Evolutionary conservation across 1,140 invertebrate species (phyloP), one percentile per base, ranked within the genome.

Genomic region (Nasonia giraulti): DNA sequence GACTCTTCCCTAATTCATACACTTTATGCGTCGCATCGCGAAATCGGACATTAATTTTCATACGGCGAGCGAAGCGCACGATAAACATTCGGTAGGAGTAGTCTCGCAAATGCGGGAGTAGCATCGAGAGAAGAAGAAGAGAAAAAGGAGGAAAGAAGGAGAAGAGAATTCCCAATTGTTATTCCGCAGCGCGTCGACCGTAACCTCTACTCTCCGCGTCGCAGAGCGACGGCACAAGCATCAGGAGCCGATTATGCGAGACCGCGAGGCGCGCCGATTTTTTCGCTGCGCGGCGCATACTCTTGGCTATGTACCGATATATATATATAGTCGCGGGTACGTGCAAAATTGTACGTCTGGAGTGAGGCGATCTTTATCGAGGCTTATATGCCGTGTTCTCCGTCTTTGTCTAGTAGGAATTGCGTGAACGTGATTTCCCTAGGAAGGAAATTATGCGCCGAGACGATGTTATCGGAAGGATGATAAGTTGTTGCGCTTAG

Each of bases 261-360:
- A 82, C 80, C 80, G 80, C 80, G 71, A 82, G 73, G 74, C 74
- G 62, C 81, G 74, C 40, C 37, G 37, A 83, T 77, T 83, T 83
- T 83, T 75, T 83, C 62, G 31, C 80, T 33, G 23, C 31, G 17
- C 27, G 27, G 27, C 27, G 33, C 68, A 66, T 27, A 27, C 31
- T 37, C 14, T 14, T n/a, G 5, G 55, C 33, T 37, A 37, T 31
- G 12, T 55, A 20, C 33, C 40, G 80, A 27, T 27, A 27, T 27
- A 27, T 27, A 27, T 27, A 27, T 27, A 27, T n/a, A 47, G 44
- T 82, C 69, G 44, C 73, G 27, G 2, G 8, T 71, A 27, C 80
- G 27, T 47, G 44, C 10, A 66, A 78, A 78, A 20, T 66, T 40
- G 40, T 80, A 71, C 23, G 66, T 71, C 33, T 37, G 6, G 37